A percentile compares a stretch with the other conserved stretches of the same genome.
Conservation (phyloP, 2,113 vertebrate genomes). For the Prinia subflava region DNA sequence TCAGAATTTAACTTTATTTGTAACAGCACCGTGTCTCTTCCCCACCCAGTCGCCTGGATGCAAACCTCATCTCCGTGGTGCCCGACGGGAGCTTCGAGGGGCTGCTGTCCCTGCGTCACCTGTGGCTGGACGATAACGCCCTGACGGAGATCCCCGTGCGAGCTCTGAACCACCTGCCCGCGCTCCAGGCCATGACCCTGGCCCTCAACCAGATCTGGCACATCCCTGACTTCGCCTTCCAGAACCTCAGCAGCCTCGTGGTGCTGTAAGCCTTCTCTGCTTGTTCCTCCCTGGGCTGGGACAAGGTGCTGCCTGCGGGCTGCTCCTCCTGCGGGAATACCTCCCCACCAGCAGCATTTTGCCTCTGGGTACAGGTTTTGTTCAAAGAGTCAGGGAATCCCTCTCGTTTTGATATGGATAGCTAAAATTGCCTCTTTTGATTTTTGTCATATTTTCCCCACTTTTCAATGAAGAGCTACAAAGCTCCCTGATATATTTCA, state of each 20-base stretch:
- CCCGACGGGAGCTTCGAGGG: constrained; percentile 86
- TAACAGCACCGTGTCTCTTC: background rate
- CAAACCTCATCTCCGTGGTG: constrained; percentile 90
- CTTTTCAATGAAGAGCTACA: background rate
- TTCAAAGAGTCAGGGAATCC: background rate
- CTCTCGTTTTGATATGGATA: background rate
- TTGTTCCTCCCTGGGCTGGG: background rate
- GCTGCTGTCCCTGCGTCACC: constrained; percentile 86
- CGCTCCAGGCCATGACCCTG: constrained; percentile 94
- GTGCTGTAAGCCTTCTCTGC: constrained; percentile 82
- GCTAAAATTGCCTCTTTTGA: background rate
- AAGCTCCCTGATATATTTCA: background rate
- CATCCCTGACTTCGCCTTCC: constrained; percentile 90
- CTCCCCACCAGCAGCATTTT: background rate
- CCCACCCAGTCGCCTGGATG: constrained; percentile 87
- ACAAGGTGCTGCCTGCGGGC: background rate
- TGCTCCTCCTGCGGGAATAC: fast-evolving
- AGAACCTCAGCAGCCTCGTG: constrained; percentile 91
- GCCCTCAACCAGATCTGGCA: constrained; percentile 91
- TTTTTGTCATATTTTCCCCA: background rate
- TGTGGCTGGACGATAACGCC: constrained; percentile 94
- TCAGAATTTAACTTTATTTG: no score
- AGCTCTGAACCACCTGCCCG: constrained; percentile 82
- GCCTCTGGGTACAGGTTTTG: background rate
- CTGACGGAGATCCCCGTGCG: constrained; percentile 87